Evolutionary conservation across 2,797 vertebrate genomes (phyloP), one percentile per base, ranked within the genome.

Genomic region (Alexandromys oeconomus): DNA sequence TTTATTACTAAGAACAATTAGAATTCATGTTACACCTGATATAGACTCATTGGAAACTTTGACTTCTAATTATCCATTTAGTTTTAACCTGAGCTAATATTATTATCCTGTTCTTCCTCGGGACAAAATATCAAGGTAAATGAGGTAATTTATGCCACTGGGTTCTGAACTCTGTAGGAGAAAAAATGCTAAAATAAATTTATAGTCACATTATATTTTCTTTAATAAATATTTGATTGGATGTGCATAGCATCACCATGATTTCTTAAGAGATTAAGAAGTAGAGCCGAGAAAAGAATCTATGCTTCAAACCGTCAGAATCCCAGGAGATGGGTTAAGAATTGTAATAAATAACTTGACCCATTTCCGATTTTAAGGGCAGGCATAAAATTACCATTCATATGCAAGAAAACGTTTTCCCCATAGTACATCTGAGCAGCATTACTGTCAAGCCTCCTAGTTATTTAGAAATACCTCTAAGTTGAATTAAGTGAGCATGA

Each of bases 221-320:
- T 91, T 95, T 96, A 96, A 96, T 97, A 97, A 96, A 96, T 97
- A 95, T 97, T 97, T 97, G 79, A 96, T 93, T 87, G 48, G 61
- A 37, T 96, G 21, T 96, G 37, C 90, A 95, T 48, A 87, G 71
- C 74, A 74, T 95, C 94, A 57, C 65, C 73, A 76, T 43, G 57
- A 96, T 95, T 84, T 79, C 61, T 96, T 94, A 87, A 94, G 76
- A 95, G 79, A 96, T 87, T 94, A 85, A 94, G 57, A 54, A 51
- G 71, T 97, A 97, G 71, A 79, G 71, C 51, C 63, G 85, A 92
- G 77, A 94, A 96, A 96, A 96, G 86, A 95, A 87, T 40, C 9
- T 92, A 97, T 85, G 29, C 40, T 13, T 96, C 97, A 96, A 94
- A 95, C 25, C 96, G 27, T 34, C 86, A 90, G 94, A 93, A 94